Conservation (phyloP, 2,113 vertebrate species). For the Ceyx cyanopectus region DNA sequence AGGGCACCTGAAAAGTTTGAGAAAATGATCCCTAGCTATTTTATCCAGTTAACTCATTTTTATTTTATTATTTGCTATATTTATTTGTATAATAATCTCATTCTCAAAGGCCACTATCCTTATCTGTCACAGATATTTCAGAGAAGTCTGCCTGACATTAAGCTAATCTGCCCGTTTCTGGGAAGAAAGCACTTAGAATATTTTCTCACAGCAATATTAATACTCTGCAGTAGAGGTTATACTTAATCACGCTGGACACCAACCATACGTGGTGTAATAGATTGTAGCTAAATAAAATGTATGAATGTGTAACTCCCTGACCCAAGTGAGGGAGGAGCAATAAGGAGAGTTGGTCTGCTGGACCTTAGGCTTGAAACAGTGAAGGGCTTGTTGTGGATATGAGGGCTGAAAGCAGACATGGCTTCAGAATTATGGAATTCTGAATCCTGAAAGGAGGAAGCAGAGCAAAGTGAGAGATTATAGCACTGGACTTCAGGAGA, state of each 20-base stretch:
- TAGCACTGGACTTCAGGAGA: neutral
- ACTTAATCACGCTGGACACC: neutral
- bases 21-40: neutral
- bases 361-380: neutral
- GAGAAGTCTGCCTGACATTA: neutral
- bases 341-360: neutral
- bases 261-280: neutral
- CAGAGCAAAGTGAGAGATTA: neutral
- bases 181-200: neutral
- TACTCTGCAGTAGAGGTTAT: neutral
- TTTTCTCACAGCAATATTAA: neutral
- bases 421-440: neutral
- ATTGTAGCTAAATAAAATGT: neutral
- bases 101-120: neutral
- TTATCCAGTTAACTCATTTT: neutral
- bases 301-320: neutral
- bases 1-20: neutral
- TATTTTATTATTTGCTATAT: neutral
- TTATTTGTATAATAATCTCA: neutral
- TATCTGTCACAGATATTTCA: neutral
- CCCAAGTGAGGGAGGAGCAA: neutral
- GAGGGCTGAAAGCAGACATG: neutral
- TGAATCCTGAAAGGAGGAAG: neutral
- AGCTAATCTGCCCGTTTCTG: neutral
- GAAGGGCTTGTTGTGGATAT: neutral